Evolutionary conservation across 2,797 vertebrate genomes (phyloP).

Genomic region (Centropyge bicolor): DNA sequence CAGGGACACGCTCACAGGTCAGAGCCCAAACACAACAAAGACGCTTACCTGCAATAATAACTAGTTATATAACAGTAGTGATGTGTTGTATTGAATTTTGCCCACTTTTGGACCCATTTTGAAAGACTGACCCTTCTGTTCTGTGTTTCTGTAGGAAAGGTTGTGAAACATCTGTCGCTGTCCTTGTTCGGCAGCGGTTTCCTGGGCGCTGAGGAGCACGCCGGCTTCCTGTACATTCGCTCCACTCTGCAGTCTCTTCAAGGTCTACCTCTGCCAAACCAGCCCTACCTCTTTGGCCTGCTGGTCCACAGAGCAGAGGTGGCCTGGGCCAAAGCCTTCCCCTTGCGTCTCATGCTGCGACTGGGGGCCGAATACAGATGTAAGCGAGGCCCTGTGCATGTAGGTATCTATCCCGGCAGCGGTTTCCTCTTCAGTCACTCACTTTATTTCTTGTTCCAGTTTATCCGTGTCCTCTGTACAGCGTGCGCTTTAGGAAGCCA

Average conservation of each 20-base stretch:
- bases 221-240: constrained; percentile 95
- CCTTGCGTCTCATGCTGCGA: constrained; percentile 95
- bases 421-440: not conserved
- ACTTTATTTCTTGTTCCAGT: constrained; percentile 80
- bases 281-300: constrained; percentile 96
- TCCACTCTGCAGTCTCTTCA: constrained; percentile 96
- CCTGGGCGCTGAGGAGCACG: constrained; percentile 94
- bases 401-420: not conserved
- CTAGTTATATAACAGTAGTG: not conserved
- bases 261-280: constrained; percentile 94
- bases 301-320: constrained; percentile 97
- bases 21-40: not conserved
- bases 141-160: constrained; percentile 87
- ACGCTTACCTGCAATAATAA: not conserved
- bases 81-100: not conserved
- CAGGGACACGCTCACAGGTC: constrained; percentile 94
- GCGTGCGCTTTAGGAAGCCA: constrained; percentile 95
- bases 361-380: constrained; percentile 97
- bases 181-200: constrained; percentile 93
- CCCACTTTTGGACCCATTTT: not conserved
- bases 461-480: constrained; percentile 98
- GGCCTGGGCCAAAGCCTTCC: constrained; percentile 98
- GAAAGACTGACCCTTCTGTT: not conserved
- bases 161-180: constrained; percentile 93
- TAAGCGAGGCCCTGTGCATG: constrained; percentile 78